These are phyloP conservation scores for Poliocrania exsul DNA, from an alignment of 2,797 vertebrate species.

Conservation along the genomic window DNA sequence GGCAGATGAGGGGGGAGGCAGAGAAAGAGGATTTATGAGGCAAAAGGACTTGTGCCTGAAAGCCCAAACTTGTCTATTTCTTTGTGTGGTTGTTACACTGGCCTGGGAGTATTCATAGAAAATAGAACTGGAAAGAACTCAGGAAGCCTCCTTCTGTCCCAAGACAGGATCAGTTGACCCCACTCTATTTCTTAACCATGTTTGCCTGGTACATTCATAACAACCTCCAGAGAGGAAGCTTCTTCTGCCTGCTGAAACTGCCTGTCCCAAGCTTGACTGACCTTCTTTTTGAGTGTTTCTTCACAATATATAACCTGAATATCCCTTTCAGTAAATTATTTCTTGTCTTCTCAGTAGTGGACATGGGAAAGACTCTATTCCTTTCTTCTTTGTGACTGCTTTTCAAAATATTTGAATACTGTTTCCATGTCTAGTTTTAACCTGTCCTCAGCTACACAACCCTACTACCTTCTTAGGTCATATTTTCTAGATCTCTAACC, in stretches of 20 bases:
- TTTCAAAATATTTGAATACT: neutral
- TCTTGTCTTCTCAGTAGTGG: neutral
- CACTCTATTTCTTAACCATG: neutral
- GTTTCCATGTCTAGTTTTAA: neutral
- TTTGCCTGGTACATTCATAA: neutral
- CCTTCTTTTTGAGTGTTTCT: neutral
- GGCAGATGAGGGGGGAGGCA: neutral
- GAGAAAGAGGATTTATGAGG: conserved; percentile 1
- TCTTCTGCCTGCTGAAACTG: neutral
- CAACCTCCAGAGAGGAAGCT: neutral
- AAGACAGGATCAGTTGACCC: neutral
- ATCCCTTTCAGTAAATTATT: neutral
- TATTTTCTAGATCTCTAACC: neutral
- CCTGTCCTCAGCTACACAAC: neutral
- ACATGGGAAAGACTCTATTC: neutral
- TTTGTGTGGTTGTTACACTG: neutral
- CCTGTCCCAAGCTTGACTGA: neutral
- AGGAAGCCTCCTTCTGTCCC: neutral
- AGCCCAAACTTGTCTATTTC: neutral
- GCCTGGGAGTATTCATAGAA: neutral
- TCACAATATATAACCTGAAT: neutral
- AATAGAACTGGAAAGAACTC: neutral
- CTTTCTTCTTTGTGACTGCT: neutral
- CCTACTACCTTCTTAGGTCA: neutral
- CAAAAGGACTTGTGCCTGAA: neutral